phyloP scores from a whole-genome alignment of 37 sponge, comb jelly and placozoan genomes.

The Hormiphora californensis region DNA sequence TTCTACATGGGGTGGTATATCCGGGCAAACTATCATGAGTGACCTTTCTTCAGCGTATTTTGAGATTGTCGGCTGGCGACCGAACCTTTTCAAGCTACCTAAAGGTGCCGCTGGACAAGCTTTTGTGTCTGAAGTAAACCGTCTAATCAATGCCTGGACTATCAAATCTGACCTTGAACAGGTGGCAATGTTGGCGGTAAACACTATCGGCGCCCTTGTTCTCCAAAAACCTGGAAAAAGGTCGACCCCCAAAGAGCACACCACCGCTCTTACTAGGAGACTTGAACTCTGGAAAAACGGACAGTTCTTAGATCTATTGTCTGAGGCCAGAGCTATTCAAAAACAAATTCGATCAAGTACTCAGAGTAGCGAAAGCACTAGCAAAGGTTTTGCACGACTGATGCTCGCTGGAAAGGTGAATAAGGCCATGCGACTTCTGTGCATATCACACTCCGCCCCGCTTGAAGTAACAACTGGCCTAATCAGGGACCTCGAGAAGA shows the following conservation, averaged over 20 bases:
- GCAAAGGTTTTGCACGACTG: neutral
- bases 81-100: neutral
- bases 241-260: neutral
- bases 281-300: neutral
- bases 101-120: neutral
- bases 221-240: neutral
- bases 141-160: neutral
- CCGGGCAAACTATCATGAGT: too few relatives aligned
- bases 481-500: too few relatives aligned
- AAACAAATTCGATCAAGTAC: neutral
- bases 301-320: too few relatives aligned
- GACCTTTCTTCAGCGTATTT: neutral
- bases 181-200: neutral
- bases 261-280: neutral
- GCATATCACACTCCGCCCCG: neutral
- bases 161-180: neutral
- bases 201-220: neutral
- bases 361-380: neutral
- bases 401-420: conserved; percentile 5
- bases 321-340: neutral
- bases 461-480: neutral
- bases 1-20: too few relatives aligned
- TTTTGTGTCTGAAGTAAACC: neutral
- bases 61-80: neutral
- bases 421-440: neutral